phyloP scores from a whole-genome alignment of 2,797 vertebrate genomes.

The Falco concolor region DNA sequence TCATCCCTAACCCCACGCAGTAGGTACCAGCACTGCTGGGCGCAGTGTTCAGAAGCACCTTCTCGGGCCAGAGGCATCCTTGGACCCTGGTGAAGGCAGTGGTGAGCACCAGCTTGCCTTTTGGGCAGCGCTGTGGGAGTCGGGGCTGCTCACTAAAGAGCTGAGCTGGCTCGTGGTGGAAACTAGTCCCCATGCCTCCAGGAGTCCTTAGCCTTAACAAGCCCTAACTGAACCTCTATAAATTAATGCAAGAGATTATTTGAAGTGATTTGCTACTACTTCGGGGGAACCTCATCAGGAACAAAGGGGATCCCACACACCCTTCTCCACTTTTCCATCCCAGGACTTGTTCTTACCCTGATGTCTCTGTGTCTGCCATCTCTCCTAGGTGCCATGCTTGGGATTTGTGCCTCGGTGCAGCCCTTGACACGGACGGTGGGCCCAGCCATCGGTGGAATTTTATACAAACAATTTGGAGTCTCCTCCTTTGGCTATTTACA shows the following conservation, averaged over 20 bases:
- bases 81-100: background rate
- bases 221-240: background rate
- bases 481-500: slow-evolving; percentile 85
- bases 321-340: background rate
- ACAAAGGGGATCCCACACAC: rapidly evolving
- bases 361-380: background rate
- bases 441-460: slow-evolving; percentile 85
- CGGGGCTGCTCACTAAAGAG: background rate
- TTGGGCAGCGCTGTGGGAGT: rapidly evolving
- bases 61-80: background rate
- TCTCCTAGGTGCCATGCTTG: slow-evolving; percentile 88
- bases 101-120: background rate
- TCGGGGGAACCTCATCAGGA: background rate
- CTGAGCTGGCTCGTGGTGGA: background rate
- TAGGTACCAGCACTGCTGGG: background rate
- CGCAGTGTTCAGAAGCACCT: background rate
- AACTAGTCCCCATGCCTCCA: background rate
- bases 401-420: slow-evolving; percentile 85
- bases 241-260: background rate
- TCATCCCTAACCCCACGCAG: background rate
- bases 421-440: slow-evolving; percentile 85
- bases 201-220: background rate
- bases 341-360: background rate
- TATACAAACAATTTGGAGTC: slow-evolving; percentile 86
- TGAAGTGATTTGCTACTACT: background rate